Percentiles rank a stretch among this genome's conserved stretches.
phyloP scores from a whole-genome alignment of 2,113 vertebrate species.

The Misgurnus anguillicaudatus region DNA sequence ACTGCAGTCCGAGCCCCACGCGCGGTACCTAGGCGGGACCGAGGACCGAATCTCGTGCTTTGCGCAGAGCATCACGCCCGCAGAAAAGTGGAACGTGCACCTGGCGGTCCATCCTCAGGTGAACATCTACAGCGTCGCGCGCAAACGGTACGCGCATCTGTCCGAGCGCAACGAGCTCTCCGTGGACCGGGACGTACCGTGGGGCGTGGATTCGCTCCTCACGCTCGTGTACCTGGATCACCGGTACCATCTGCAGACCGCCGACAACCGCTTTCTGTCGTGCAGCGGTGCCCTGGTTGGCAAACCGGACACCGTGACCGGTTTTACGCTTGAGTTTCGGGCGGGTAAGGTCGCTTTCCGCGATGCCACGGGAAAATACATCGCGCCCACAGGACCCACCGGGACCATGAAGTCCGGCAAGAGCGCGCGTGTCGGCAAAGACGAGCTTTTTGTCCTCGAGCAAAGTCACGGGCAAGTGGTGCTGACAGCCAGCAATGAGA shows the following conservation, averaged over 20 bases:
- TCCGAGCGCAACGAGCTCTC: slow-evolving; percentile 79
- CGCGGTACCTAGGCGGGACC: slow-evolving; percentile 89
- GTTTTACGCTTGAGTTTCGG: slow-evolving; percentile 91
- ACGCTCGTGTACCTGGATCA: slow-evolving; percentile 91
- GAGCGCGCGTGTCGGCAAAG: slow-evolving; percentile 84
- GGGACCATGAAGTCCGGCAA: slow-evolving; percentile 90
- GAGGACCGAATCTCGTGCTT: slow-evolving; percentile 92
- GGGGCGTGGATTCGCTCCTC: slow-evolving; percentile 93
- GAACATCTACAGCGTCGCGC: slow-evolving; percentile 88
- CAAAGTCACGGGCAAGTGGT: slow-evolving; percentile 95
- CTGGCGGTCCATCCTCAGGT: slow-evolving; percentile 95
- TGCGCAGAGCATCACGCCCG: slow-evolving; percentile 80
- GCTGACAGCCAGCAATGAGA: slow-evolving; percentile 87
- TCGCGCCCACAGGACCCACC: slow-evolving; percentile 87
- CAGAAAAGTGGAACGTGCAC: slow-evolving; percentile 93
- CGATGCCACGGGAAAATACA: slow-evolving; percentile 86
- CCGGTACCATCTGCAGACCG: slow-evolving; percentile 91
- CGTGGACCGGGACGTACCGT: slow-evolving; percentile 88
- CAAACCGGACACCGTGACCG: slow-evolving; percentile 79
- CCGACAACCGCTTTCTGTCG: slow-evolving; percentile 89
- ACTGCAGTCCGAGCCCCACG: slow-evolving; percentile 89
- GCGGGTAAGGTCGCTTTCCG: slow-evolving; percentile 92
- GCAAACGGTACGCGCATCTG: slow-evolving; percentile 93
- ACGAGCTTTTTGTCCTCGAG: slow-evolving; percentile 93
- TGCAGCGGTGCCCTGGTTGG: slow-evolving; percentile 80